phyloP scores from a whole-genome alignment of 92 coral and sea anemone species.

The Epizoanthus rinbou region DNA sequence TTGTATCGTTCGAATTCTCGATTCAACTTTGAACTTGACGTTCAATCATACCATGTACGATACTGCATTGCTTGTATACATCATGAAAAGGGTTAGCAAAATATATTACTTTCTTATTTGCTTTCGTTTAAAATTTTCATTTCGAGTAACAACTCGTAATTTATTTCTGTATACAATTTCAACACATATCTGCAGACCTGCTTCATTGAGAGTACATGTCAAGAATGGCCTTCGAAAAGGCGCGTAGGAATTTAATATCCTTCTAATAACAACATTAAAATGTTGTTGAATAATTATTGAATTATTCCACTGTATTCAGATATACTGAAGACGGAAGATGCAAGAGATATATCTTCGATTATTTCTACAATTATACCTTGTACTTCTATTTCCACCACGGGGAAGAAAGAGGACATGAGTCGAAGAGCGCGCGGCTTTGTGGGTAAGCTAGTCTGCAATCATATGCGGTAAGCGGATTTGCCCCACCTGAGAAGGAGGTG shows the following conservation, averaged over 20 bases:
- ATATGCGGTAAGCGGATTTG: conserved; percentile 48
- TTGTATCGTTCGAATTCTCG: no score
- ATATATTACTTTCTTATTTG: no score
- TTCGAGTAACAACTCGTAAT: neutral
- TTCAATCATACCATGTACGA: no score
- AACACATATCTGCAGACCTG: neutral
- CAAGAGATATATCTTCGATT: conserved; percentile 6
- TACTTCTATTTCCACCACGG: conserved; percentile 44
- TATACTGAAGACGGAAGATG: conserved; percentile 9
- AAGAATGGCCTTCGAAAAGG: conserved; percentile 3
- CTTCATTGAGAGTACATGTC: neutral
- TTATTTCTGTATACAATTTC: neutral
- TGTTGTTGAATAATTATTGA: neutral
- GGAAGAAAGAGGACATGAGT: conserved; percentile 84
- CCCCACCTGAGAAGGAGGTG: conserved; percentile 20
- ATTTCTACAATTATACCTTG: neutral
- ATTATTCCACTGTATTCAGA: neutral
- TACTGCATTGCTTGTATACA: no score
- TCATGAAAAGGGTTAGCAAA: no score
- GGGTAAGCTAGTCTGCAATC: conserved; percentile 58
- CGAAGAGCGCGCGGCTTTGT: conserved; percentile 56
- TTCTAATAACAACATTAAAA: neutral
- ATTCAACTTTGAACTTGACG: no score
- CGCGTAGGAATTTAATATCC: neutral
- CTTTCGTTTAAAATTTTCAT: neutral